Base-by-base conservation (phyloP, 2,113 vertebrate species). In the Hemiscyllium ocellatum region DNA sequence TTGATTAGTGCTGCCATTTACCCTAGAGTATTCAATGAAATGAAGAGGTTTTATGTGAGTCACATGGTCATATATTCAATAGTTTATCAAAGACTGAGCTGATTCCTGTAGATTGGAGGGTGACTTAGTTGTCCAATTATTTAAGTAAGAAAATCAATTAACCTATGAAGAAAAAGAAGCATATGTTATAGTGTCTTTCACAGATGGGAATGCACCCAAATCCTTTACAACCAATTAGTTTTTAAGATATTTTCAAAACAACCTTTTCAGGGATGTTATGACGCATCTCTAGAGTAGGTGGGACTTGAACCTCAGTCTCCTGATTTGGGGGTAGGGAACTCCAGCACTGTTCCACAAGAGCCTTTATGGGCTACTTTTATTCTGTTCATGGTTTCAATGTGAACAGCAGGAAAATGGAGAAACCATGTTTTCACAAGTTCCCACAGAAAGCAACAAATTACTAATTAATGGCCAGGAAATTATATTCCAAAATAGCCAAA, bases 1-100 rank as follows among this genome's bases (percentile, higher is more conserved):
- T 93, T 93, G 89, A 93, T 93, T 93, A 93, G 89, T 66, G 61
- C 17, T 68, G 61, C 33, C 12, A 61, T 42, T 93, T 93, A 93
- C 61, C 61, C 89, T 8, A 65, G 33, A 93, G n/a, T 22, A 93
- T n/a, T 37, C 61, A 66, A 19, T 65, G n/a, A 93, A 93, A 93
- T 93, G 52, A 91, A 93, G 89, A 93, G 89, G 89, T 66, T 93
- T 33, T 37, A 37, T 65, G 56, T 65, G 87, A 93, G 89, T 37
- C 61, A 68, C 61, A 68, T 20, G 89, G 61, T 68, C 61, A 93
- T n/a, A 93, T 65, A 37, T 37, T 37, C 61, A 93, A 22, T 93
- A 33, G 89, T 20, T 93, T 66, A 37, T 93, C 66, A n/a, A 93
- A 68, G 33, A 66, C 33, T 66, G 2, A 1, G 33, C n/a, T 93